phyloP scores from a whole-genome alignment of 35 echinoderm and acorn worm species.

The Apostichopus parvimensis region DNA sequence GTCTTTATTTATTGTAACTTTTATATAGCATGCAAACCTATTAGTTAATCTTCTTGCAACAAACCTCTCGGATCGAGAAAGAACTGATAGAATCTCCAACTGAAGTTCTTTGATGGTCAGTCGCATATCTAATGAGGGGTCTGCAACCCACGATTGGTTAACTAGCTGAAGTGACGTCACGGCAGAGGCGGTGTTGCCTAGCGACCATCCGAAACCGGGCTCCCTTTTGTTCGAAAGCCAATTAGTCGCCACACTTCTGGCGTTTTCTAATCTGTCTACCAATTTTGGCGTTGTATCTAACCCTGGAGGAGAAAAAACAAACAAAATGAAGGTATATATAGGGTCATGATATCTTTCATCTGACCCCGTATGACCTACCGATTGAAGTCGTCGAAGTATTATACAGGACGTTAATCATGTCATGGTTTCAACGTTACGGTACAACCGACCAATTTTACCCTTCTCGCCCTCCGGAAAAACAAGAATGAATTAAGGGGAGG shows the following conservation, averaged over 20 bases:
- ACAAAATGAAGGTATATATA: too few species aligned
- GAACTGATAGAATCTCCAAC: conserved; percentile 25
- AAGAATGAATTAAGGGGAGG: too few species aligned
- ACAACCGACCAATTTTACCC: too few species aligned
- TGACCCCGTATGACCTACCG: too few species aligned
- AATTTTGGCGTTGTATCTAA: conserved; percentile 18
- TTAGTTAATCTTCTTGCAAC: background rate
- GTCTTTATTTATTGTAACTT: background rate
- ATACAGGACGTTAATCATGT: too few species aligned
- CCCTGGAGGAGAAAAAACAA: conserved; percentile 2
- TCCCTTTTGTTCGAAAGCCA: conserved; percentile 35
- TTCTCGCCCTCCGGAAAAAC: too few species aligned
- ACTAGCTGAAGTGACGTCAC: conserved; percentile 33
- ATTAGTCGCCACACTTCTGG: conserved; percentile 15
- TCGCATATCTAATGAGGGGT: conserved; percentile 3
- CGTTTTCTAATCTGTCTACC: background rate
- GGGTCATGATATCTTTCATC: too few species aligned
- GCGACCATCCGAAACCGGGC: conserved; percentile 35
- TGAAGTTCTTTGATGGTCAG: conserved; percentile 48
- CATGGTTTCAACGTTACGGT: too few species aligned
- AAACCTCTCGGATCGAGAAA: conserved; percentile 39
- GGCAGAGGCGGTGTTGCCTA: conserved; percentile 30
- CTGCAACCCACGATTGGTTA: conserved; percentile 8
- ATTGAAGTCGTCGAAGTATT: too few species aligned
- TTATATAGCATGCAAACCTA: background rate